Evolutionary conservation across 1,140 invertebrate species (phyloP).

Genomic region (Brachionus plicatilis): DNA sequence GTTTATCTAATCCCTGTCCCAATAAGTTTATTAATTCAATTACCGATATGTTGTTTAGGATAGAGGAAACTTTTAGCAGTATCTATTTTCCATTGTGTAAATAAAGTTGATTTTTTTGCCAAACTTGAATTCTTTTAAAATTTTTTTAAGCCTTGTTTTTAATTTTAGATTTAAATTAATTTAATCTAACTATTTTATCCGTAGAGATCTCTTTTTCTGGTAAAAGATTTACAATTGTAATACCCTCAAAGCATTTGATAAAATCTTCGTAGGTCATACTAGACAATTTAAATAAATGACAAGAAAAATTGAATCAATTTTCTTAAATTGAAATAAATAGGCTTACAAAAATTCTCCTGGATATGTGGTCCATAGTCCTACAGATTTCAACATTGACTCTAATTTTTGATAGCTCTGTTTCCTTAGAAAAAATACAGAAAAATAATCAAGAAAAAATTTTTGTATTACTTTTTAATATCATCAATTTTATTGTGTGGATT

Average conservation of each 20-base stretch:
- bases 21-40: not conserved
- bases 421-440: not conserved
- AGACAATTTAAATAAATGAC: not conserved
- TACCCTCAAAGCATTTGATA: conserved; percentile 13
- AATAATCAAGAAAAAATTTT: not conserved
- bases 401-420: not conserved
- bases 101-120: conserved; percentile 10
- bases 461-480: conserved; percentile 2
- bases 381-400: not conserved
- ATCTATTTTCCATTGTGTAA: conserved; percentile 2
- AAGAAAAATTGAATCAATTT: not conserved
- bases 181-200: not conserved
- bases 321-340: not conserved
- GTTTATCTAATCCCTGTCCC: no score
- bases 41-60: not conserved
- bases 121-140: not conserved
- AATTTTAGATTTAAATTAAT: not conserved
- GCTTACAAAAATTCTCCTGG: conserved; percentile 34
- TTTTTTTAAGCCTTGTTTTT: no score
- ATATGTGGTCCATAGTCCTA: conserved; percentile 25
- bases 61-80: not conserved
- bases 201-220: not conserved
- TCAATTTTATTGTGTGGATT: conserved; percentile 33
- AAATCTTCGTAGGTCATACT: conserved; percentile 33
- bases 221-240: conserved; percentile 11